Evolutionary conservation across 2,888 invertebrate genomes (phyloP).

Genomic region (Conops quadrifasciatus): DNA sequence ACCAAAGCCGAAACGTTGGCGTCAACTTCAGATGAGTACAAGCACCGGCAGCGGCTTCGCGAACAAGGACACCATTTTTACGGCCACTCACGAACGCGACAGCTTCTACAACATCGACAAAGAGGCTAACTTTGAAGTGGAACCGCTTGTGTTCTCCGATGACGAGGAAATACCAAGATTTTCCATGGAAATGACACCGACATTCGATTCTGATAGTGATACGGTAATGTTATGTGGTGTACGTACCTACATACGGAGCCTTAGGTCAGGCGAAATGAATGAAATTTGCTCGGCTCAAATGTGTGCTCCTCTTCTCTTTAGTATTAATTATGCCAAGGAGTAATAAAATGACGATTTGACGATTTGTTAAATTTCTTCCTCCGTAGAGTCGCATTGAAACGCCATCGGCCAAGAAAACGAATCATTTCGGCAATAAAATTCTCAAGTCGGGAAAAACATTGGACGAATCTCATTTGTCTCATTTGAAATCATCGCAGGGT

Average conservation of each 20-base stretch:
- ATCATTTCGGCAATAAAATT: conserved; percentile 56
- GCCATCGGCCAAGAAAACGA: conserved; percentile 59
- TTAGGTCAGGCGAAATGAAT: neutral
- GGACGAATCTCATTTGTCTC: conserved; percentile 56
- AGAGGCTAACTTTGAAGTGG: conserved; percentile 67
- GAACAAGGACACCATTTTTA: conserved; percentile 31
- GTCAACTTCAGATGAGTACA: conserved; percentile 52
- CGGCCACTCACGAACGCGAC: conserved; percentile 63
- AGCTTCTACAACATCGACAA: conserved; percentile 72
- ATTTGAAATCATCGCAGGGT: conserved; percentile 44
- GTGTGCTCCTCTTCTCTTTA: neutral
- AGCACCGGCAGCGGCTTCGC: conserved; percentile 39
- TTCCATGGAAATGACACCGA: conserved; percentile 65
- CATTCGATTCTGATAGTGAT: conserved; percentile 65
- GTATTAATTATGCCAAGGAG: neutral
- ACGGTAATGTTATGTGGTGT: conserved; percentile 57
- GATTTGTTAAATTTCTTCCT: neutral
- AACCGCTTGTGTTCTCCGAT: conserved; percentile 71
- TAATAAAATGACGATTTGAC: neutral
- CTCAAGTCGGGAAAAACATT: conserved; percentile 54
- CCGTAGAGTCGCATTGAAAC: conserved; percentile 64
- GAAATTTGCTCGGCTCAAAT: neutral
- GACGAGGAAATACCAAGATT: conserved; percentile 68
- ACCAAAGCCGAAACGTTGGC: conserved; percentile 55
- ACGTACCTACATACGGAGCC: neutral